Conservation (phyloP, 1,140 invertebrate species). For the Agraylea sexmaculata region DNA sequence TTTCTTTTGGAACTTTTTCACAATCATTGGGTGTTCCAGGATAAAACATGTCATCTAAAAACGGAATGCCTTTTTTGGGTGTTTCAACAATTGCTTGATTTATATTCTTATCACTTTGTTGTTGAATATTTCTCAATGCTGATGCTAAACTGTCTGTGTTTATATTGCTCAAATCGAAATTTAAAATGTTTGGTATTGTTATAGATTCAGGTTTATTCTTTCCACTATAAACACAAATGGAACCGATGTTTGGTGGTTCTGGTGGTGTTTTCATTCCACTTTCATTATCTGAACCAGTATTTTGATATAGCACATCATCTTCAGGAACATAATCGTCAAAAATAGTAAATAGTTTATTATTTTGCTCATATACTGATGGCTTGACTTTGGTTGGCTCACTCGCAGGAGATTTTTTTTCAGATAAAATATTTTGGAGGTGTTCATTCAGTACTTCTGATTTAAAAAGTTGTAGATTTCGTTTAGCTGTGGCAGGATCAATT, state of each 20-base stretch:
- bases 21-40: constrained; percentile 26
- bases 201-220: constrained; percentile 12
- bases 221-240: constrained; percentile 21
- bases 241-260: constrained; percentile 21
- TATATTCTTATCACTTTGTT: background rate
- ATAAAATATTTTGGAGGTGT: constrained; percentile 22
- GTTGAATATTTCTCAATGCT: constrained; percentile 16
- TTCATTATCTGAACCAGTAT: constrained; percentile 23
- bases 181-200: constrained; percentile 4
- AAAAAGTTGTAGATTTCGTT: constrained; percentile 37
- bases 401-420: background rate
- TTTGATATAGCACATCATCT: constrained; percentile 37
- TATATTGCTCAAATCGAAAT: constrained; percentile 17
- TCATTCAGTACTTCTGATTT: constrained; percentile 35
- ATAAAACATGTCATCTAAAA: constrained; percentile 39
- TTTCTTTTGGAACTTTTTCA: background rate
- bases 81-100: constrained; percentile 2
- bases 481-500: constrained; percentile 28
- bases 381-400: background rate
- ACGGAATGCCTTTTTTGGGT: constrained; percentile 25
- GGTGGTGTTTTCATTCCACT: constrained; percentile 18
- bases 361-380: background rate
- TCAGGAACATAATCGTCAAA: constrained; percentile 22
- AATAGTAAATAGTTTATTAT: background rate
- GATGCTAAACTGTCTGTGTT: constrained; percentile 14